A percentile compares a stretch with the other conserved stretches of the same genome.
Conservation (phyloP, 2,888 invertebrate species). For the Hirudinaria manillensis region DNA sequence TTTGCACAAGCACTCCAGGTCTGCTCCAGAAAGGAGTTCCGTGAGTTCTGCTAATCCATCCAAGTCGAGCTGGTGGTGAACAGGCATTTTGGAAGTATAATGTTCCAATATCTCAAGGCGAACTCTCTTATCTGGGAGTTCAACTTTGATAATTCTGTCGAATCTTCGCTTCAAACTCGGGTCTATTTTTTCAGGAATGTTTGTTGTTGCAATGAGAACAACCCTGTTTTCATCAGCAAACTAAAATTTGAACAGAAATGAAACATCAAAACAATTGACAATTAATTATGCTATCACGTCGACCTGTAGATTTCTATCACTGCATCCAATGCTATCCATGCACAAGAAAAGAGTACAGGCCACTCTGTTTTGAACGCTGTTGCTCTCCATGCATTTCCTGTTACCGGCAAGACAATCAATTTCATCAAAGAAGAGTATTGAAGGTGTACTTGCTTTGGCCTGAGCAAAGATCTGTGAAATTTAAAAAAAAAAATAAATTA, state of each 20-base stretch:
- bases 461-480: constrained; percentile 58
- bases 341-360: neutral
- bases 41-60: constrained; percentile 3
- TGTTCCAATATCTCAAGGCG: neutral
- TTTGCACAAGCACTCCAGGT: constrained; percentile 29
- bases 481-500: neutral
- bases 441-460: constrained; percentile 61
- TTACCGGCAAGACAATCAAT: constrained; percentile 51
- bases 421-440: constrained; percentile 64
- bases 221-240: constrained; percentile 45
- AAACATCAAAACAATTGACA: constrained; percentile 4
- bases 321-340: constrained; percentile 17
- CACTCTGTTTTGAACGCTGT: neutral
- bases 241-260: neutral
- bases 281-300: neutral
- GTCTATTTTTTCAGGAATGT: constrained; percentile 64
- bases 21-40: constrained; percentile 21
- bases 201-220: constrained; percentile 64
- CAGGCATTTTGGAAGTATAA: neutral
- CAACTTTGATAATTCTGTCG: constrained; percentile 62
- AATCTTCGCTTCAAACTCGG: constrained; percentile 62
- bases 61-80: neutral
- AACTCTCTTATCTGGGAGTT: constrained; percentile 55
- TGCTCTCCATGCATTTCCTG: neutral
- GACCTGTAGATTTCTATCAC: neutral